Conservation (phyloP, 2,113 vertebrate genomes). For the Cololabis saira region DNA sequence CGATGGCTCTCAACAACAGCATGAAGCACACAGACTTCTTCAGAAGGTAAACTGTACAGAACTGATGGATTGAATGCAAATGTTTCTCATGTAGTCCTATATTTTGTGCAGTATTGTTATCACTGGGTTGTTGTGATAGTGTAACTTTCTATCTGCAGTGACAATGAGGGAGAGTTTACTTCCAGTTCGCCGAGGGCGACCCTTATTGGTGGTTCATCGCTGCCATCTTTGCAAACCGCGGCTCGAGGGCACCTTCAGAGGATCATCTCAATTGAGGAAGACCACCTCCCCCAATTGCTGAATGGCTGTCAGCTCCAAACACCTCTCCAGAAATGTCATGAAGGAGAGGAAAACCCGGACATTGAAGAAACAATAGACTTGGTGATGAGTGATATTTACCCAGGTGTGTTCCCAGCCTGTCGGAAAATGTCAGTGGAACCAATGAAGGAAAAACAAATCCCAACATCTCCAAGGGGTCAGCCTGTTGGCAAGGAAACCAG, state of each 20-base stretch:
- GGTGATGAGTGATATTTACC: slow-evolving; percentile 64
- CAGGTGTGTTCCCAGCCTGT: background rate
- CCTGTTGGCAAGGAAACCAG: slow-evolving; percentile 88
- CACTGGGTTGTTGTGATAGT: background rate
- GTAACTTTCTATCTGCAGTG: slow-evolving; percentile 44
- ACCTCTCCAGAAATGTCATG: slow-evolving; percentile 71
- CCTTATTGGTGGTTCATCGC: slow-evolving; percentile 62
- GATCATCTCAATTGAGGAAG: slow-evolving; percentile 96
- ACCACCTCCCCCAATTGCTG: slow-evolving; percentile 90
- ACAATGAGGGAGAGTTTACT: slow-evolving; percentile 84
- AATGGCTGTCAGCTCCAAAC: slow-evolving; percentile 58
- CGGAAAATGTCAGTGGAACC: slow-evolving; percentile 14
- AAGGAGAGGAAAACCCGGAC: slow-evolving; percentile 59
- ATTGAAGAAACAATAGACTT: slow-evolving; percentile 59
- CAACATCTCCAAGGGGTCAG: slow-evolving; percentile 82
- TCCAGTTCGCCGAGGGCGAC: slow-evolving; percentile 62
- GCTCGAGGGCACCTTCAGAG: slow-evolving; percentile 78
- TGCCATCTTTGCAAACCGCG: background rate
- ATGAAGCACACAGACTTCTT: slow-evolving; percentile 78
- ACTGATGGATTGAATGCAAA: background rate
- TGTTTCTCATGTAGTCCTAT: no score
- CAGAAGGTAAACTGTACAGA: slow-evolving; percentile 77
- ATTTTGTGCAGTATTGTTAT: background rate
- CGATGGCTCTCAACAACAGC: slow-evolving; percentile 75
- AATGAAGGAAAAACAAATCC: slow-evolving; percentile 36